A percentile compares a stretch with the other conserved stretches of the same genome.
Evolutionary conservation across 2,888 invertebrate species (phyloP).

Genomic region (Papilio gigon): DNA sequence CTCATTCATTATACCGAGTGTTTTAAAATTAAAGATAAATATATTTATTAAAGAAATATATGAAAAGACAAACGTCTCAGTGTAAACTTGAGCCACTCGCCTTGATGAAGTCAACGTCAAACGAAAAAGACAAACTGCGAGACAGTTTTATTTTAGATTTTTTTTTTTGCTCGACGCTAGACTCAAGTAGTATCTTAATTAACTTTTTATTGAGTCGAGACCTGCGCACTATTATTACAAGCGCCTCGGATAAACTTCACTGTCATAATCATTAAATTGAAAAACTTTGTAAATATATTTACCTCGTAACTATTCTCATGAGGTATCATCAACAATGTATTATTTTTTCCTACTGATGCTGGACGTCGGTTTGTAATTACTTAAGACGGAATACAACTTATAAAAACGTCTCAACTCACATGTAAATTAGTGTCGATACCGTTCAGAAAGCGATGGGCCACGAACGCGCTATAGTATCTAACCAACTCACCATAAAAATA

Average conservation of each 20-base stretch:
- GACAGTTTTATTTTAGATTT: neutral
- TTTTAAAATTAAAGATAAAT: slow-evolving; percentile 2
- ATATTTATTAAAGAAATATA: neutral
- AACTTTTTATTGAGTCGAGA: slow-evolving; percentile 17
- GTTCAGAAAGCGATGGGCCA: too few species aligned
- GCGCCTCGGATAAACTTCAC: neutral
- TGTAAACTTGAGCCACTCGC: slow-evolving; percentile 10
- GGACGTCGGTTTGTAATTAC: too few species aligned
- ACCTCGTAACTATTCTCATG: neutral
- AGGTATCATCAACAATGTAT: too few species aligned
- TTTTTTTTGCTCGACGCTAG: slow-evolving; percentile 5
- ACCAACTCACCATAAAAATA: too few species aligned
- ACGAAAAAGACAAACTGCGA: slow-evolving; percentile 12
- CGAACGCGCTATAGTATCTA: too few species aligned
- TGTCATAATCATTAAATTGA: neutral
- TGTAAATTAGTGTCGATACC: too few species aligned
- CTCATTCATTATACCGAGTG: neutral
- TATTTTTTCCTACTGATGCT: too few species aligned
- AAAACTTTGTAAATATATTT: neutral
- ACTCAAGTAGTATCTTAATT: slow-evolving; percentile 12
- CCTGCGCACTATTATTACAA: slow-evolving; percentile 5
- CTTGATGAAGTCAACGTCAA: slow-evolving; percentile 13
- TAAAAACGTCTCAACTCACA: too few species aligned
- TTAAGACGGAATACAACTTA: too few species aligned
- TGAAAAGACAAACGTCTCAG: neutral